These are phyloP conservation scores for Channallabes apus DNA, from an alignment of 2,797 vertebrate species.

Conservation along the genomic window DNA sequence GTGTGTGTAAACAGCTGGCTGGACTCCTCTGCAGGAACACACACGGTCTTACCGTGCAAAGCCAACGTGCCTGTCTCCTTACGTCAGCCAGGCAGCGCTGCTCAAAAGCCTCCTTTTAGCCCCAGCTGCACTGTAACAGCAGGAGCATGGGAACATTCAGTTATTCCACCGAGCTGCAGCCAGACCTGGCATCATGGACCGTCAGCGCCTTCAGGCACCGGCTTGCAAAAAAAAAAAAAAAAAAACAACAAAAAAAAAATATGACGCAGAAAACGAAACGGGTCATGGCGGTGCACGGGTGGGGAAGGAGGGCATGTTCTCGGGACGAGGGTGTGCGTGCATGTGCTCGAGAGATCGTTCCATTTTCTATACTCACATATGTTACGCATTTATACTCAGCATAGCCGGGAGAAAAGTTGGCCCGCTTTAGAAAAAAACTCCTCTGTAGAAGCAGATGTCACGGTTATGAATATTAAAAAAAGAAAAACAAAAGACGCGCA, in stretches of 20 bases:
- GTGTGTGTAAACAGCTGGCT: conserved; percentile 47
- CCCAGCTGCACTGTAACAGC: conserved; percentile 32
- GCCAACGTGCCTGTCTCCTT: conserved; percentile 32
- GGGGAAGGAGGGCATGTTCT: conserved; percentile 10
- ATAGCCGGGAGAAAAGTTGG: conserved; percentile 2
- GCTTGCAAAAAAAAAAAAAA: background rate
- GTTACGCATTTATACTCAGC: conserved; percentile 19
- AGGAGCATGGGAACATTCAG: conserved; percentile 42
- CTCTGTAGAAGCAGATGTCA: conserved; percentile 28
- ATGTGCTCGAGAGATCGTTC: background rate
- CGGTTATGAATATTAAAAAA: conserved; percentile 1
- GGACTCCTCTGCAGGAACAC: conserved; percentile 36
- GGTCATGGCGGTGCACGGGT: background rate
- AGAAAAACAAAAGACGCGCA: background rate
- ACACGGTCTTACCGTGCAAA: conserved; percentile 37
- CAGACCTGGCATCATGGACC: conserved; percentile 33
- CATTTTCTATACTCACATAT: conserved; percentile 18
- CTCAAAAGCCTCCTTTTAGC: conserved; percentile 44
- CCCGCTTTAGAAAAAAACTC: conserved; percentile 22
- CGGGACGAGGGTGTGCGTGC: background rate
- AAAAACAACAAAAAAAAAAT: background rate
- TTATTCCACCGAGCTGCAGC: conserved; percentile 43
- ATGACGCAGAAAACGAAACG: background rate
- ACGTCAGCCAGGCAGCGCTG: conserved; percentile 33
- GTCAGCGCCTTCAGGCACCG: conserved; percentile 10